Percentiles rank a stretch among this genome's conserved stretches.
Conservation (phyloP, 37 sponge, comb jelly and placozoan species). For the Lycopodina hypogea region DNA sequence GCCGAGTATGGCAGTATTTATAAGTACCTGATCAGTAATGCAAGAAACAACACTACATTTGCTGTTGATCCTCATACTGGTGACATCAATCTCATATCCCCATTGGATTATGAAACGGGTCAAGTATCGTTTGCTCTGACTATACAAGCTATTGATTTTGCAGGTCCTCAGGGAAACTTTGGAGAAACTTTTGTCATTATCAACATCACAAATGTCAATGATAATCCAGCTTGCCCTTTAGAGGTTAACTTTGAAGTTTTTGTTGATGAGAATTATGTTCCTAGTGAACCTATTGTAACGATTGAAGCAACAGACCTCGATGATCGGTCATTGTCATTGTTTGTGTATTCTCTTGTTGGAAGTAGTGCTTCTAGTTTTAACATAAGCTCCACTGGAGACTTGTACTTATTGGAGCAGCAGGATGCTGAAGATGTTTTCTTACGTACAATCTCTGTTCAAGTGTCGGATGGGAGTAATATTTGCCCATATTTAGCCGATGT, state of each 20-base stretch:
- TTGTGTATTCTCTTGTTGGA: constrained; percentile 4
- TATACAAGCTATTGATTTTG: constrained; percentile 50
- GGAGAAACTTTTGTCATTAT: constrained; percentile 30
- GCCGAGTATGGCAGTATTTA: constrained; percentile 20
- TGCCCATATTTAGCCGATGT: constrained; percentile 14
- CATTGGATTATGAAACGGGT: constrained; percentile 40
- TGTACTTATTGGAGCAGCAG: constrained; percentile 13
- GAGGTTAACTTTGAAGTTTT: not conserved
- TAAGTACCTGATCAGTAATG: constrained; percentile 8
- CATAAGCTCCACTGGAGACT: constrained; percentile 24
- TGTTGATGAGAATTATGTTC: constrained; percentile 26
- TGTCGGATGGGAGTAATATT: constrained; percentile 3
- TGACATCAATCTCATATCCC: constrained; percentile 26
- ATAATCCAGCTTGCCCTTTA: constrained; percentile 40
- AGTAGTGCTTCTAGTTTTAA: constrained; percentile 3
- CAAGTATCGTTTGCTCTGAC: constrained; percentile 13
- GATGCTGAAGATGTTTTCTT: constrained; percentile 4
- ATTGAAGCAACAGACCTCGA: constrained; percentile 8
- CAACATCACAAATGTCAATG: constrained; percentile 39
- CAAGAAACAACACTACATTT: constrained; percentile 25
- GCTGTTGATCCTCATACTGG: constrained; percentile 37
- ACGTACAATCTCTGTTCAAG: not conserved
- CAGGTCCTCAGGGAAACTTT: constrained; percentile 20
- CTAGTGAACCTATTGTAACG: constrained; percentile 18
- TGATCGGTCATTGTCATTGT: not conserved